Percentiles rank a stretch among this genome's conserved stretches.
Conservation (phyloP, 2,888 invertebrate species). For the Muschampia plurimacula region DNA sequence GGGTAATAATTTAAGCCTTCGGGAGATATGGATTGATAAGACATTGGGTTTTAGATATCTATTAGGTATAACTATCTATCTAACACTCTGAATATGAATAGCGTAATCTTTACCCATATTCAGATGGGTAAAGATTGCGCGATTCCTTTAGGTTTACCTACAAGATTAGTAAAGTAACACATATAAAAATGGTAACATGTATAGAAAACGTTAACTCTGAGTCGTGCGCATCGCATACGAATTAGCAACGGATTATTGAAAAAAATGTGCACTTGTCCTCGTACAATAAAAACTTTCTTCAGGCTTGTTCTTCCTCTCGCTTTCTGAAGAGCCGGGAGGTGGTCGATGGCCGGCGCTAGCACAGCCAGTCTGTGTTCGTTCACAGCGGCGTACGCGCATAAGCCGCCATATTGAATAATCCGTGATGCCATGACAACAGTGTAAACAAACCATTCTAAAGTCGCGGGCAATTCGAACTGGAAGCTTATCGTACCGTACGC, state of each 20-base stretch:
- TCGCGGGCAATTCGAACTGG: conserved; percentile 41
- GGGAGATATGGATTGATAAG: too few species aligned
- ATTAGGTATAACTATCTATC: background rate
- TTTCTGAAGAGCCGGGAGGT: conserved; percentile 72
- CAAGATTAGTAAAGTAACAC: background rate
- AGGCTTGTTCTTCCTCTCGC: conserved; percentile 79
- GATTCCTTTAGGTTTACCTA: background rate
- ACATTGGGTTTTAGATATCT: too few species aligned
- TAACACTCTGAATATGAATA: background rate
- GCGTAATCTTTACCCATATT: background rate
- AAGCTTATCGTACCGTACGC: conserved; percentile 39
- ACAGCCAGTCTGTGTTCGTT: conserved; percentile 75
- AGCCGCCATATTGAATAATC: conserved; percentile 72
- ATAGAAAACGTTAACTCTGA: conserved; percentile 7
- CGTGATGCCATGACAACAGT: conserved; percentile 81
- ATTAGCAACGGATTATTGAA: conserved; percentile 62
- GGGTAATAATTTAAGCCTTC: too few species aligned
- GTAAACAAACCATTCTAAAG: conserved; percentile 63
- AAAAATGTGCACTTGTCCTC: conserved; percentile 73
- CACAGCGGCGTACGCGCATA: conserved; percentile 77
- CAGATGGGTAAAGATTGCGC: background rate
- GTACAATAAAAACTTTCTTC: conserved; percentile 76
- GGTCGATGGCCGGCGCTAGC: conserved; percentile 64
- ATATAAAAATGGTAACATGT: background rate
- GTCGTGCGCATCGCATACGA: conserved; percentile 53